phyloP scores from a whole-genome alignment of 2,797 vertebrate genomes.

The Glossophaga mutica region DNA sequence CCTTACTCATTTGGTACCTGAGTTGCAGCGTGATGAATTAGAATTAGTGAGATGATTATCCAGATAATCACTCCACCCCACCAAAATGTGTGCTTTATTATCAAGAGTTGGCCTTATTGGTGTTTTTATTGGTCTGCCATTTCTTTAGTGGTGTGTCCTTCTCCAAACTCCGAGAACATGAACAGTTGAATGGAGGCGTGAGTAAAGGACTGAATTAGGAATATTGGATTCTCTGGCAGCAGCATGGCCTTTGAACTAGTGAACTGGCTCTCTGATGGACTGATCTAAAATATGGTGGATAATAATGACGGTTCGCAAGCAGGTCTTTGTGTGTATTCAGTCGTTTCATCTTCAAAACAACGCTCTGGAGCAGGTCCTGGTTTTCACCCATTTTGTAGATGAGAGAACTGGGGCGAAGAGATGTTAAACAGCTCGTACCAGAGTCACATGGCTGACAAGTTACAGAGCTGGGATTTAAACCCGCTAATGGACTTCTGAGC shows the following conservation, averaged over 20 bases:
- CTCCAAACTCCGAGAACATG: background rate
- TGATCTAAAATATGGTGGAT: background rate
- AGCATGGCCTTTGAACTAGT: background rate
- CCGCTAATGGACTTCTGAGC: background rate
- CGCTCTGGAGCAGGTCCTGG: background rate
- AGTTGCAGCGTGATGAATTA: background rate
- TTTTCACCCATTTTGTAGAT: background rate
- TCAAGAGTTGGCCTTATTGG: background rate
- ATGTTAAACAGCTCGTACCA: background rate
- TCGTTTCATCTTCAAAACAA: background rate
- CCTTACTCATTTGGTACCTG: background rate
- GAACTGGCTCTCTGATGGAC: background rate
- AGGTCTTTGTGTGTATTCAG: background rate
- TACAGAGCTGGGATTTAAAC: background rate
- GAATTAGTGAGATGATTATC: background rate
- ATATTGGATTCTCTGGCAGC: background rate
- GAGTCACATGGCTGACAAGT: background rate
- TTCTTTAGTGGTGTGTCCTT: background rate
- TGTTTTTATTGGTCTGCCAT: background rate
- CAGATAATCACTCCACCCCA: background rate
- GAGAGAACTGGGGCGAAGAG: background rate
- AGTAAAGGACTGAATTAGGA: background rate
- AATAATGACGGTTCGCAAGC: background rate
- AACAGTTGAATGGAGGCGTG: background rate
- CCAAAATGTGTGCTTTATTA: background rate